Percentiles rank a stretch among this genome's conserved stretches.
These are phyloP conservation scores for Bothrops jararaca DNA, from an alignment of 2,113 vertebrate species.

Conservation along the genomic window DNA sequence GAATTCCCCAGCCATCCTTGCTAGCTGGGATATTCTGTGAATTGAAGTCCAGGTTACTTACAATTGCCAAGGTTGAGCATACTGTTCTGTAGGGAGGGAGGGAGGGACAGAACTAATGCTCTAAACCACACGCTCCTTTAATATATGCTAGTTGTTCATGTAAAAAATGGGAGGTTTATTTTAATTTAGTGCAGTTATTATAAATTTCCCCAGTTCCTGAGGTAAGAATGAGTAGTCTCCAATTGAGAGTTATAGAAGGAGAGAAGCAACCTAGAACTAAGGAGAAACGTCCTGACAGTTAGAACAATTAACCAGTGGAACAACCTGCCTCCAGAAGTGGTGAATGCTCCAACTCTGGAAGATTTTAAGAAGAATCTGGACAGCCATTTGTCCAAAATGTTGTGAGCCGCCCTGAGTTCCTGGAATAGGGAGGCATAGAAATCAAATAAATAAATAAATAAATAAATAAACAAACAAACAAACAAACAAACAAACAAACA, in stretches of 20 bases:
- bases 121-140: background rate
- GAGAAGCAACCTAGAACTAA: too few relatives aligned
- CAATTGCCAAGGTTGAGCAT: background rate
- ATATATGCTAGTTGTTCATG: background rate
- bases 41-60: background rate
- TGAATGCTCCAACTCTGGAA: too few relatives aligned
- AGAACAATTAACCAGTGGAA: too few relatives aligned
- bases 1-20: background rate
- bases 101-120: background rate
- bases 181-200: background rate
- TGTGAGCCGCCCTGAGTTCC: too few relatives aligned
- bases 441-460: too few relatives aligned
- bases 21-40: background rate
- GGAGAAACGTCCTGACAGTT: too few relatives aligned
- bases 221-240: background rate
- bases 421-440: too few relatives aligned
- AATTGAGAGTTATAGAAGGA: background rate
- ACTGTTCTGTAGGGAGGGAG: background rate
- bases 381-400: too few relatives aligned
- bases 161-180: background rate
- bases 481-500: too few relatives aligned
- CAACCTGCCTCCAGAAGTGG: too few relatives aligned
- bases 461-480: too few relatives aligned
- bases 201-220: background rate
- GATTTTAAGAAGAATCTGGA: too few relatives aligned